These are phyloP conservation scores for Ctenomys sociabilis DNA, from an alignment of 2,113 vertebrate genomes.

Conservation along the genomic window DNA sequence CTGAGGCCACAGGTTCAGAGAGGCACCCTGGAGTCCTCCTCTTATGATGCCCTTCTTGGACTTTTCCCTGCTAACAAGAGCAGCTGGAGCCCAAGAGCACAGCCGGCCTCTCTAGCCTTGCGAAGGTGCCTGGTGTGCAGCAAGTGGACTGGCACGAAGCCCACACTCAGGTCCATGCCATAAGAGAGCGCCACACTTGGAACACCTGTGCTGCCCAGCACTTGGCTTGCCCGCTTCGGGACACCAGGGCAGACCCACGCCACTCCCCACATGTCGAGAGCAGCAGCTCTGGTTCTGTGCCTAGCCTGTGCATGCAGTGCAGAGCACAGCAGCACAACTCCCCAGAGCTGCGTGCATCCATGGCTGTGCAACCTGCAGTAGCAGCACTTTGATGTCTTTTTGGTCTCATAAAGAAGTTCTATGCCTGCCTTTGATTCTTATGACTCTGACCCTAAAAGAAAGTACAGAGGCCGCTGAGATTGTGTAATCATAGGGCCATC, in stretches of 20 bases:
- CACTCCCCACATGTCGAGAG: background rate
- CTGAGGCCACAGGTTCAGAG: background rate
- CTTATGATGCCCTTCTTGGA: background rate
- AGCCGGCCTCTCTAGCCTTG: background rate
- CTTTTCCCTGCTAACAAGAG: background rate
- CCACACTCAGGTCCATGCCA: background rate
- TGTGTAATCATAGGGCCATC: background rate
- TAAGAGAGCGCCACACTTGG: background rate
- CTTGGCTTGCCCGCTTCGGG: background rate
- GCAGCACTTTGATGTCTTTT: background rate
- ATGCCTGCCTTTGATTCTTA: background rate
- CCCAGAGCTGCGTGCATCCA: background rate
- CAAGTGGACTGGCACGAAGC: background rate
- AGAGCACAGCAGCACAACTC: too few species aligned
- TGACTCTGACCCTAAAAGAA: background rate
- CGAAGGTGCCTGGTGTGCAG: too few species aligned
- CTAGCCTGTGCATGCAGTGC: too few species aligned
- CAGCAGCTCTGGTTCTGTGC: background rate
- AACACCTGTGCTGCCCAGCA: background rate
- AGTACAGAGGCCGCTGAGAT: background rate
- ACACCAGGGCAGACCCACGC: rapidly evolving
- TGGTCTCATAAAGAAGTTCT: background rate
- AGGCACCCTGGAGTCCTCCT: background rate
- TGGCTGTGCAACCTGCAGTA: background rate
- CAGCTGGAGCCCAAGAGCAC: background rate